These are phyloP conservation scores for Melanotaenia duboulayi DNA, from an alignment of 2,113 vertebrate genomes.

Conservation along the genomic window DNA sequence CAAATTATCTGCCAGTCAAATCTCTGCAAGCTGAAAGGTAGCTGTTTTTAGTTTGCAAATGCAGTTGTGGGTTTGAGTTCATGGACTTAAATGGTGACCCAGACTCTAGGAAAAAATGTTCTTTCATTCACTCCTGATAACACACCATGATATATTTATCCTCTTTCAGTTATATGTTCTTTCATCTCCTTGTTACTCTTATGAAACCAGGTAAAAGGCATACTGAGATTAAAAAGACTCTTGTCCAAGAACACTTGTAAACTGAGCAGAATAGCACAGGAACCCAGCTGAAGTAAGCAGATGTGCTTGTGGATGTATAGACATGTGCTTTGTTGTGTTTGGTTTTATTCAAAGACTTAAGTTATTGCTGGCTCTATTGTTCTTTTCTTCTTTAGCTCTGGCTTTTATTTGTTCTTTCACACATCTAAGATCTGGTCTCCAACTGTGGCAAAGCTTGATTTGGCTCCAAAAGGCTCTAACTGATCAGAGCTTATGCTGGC, in stretches of 20 bases:
- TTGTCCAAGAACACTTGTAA: neutral
- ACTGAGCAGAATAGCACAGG: neutral
- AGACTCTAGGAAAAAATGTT: constrained; percentile 20
- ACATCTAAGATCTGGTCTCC: constrained; percentile 15
- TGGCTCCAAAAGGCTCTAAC: constrained; percentile 17
- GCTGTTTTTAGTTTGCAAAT: too few species aligned
- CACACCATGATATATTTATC: neutral
- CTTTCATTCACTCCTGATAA: neutral
- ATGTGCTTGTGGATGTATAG: neutral
- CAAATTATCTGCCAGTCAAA: constrained; percentile 22
- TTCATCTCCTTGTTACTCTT: neutral
- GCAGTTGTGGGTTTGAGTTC: constrained; percentile 35
- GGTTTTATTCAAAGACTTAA: neutral
- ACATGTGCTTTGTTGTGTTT: neutral
- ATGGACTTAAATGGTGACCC: constrained; percentile 20
- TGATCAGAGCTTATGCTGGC: constrained; percentile 26
- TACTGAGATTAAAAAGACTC: neutral
- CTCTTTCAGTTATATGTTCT: neutral
- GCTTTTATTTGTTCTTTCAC: constrained; percentile 11
- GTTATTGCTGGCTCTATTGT: neutral
- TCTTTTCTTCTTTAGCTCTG: constrained; percentile 2
- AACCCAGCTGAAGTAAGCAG: neutral
- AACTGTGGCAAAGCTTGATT: constrained; percentile 19
- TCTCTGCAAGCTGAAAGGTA: neutral
- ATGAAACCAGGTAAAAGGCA: neutral